Base-by-base conservation (phyloP, 1,140 invertebrate species). In the Papilio aristodemus region DNA sequence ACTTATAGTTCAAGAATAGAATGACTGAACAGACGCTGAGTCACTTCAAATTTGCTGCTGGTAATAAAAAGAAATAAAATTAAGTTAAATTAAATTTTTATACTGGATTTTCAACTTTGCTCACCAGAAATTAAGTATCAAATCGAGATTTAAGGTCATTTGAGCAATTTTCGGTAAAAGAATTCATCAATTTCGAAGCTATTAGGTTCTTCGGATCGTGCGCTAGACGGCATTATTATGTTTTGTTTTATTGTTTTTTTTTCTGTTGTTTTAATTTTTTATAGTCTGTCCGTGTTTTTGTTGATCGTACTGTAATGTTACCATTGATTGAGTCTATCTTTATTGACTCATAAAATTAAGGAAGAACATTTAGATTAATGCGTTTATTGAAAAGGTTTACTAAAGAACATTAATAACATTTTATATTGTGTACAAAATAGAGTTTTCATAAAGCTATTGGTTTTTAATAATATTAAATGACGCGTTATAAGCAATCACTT, bases 91-190 rank as follows among this genome's bases (percentile, higher is more conserved):
- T 19, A n/a, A 22, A 6, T 32, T 36, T 32, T 46, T 17, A 6
- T 32, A 46, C 17, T 25, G 22, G 63, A 46, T 66, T 17, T 1
- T 66, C 41, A 5, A 66, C 22, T 10, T 38, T 60, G 32, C 14
- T 0, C 3, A 2, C 7, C n/a, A 46, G 41, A 2, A 17, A 2
- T 17, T 50, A 46, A 66, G 10, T 27, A 43, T 36, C 57, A 2
- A 59, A 59, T 59, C n/a, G 27, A 46, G 11, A 1, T 14, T 14
- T 19, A 7, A 39, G 38, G 19, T 9, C 27, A 32, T 75, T 75
- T 59, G 63, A 71, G 71, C 67, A 78, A 82, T 80, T 82, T 82
- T 78, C 73, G 72, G 32, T 76, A 73, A 76, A 75, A 76, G 71
- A 77, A 72, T 73, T 79, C 77, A 74, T 80, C 75, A 78, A 80